These are phyloP conservation scores for Sebastes vulpes DNA, from an alignment of 2,797 vertebrate species.

Conservation along the genomic window DNA sequence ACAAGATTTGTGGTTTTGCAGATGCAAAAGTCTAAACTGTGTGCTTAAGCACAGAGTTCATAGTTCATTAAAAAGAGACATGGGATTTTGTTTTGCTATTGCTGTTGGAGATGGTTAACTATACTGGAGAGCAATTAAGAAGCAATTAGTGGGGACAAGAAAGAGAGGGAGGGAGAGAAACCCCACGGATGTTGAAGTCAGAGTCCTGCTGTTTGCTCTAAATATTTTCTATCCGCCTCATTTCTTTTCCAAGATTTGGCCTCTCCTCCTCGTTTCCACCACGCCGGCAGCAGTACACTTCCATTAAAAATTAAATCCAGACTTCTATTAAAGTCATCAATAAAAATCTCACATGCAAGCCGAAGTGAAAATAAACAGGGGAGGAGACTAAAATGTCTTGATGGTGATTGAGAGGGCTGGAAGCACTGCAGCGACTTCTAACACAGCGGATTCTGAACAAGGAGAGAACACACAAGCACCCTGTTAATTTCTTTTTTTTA, in stretches of 20 bases:
- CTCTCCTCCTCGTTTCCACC: slow-evolving; percentile 35
- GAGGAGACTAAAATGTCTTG: slow-evolving; percentile 47
- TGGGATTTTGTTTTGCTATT: slow-evolving; percentile 39
- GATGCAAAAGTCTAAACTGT: slow-evolving; percentile 32
- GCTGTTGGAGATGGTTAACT: slow-evolving; percentile 21
- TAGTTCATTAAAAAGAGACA: slow-evolving; percentile 33
- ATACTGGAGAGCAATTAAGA: slow-evolving; percentile 25
- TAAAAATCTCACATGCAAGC: slow-evolving; percentile 71
- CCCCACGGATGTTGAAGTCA: slow-evolving; percentile 10
- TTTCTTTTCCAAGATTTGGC: slow-evolving; percentile 58
- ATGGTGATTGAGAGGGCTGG: slow-evolving; percentile 57
- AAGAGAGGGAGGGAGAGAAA: slow-evolving; percentile 7
- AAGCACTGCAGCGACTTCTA: slow-evolving; percentile 19
- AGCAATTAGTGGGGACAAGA: slow-evolving; percentile 17
- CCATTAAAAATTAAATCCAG: slow-evolving; percentile 43
- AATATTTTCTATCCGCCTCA: slow-evolving; percentile 56
- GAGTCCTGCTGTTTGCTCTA: slow-evolving; percentile 26
- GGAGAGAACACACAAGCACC: slow-evolving; percentile 22
- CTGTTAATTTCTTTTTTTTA: slow-evolving; percentile 12
- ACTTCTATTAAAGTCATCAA: slow-evolving; percentile 72
- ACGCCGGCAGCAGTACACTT: slow-evolving; percentile 23
- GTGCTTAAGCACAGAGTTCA: slow-evolving; percentile 6
- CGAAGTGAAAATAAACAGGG: slow-evolving; percentile 69
- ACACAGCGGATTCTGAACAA: slow-evolving; percentile 14
- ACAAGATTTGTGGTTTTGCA: slow-evolving; percentile 14